phyloP scores from a whole-genome alignment of 2,113 vertebrate species.

The Hippocampus abdominalis region DNA sequence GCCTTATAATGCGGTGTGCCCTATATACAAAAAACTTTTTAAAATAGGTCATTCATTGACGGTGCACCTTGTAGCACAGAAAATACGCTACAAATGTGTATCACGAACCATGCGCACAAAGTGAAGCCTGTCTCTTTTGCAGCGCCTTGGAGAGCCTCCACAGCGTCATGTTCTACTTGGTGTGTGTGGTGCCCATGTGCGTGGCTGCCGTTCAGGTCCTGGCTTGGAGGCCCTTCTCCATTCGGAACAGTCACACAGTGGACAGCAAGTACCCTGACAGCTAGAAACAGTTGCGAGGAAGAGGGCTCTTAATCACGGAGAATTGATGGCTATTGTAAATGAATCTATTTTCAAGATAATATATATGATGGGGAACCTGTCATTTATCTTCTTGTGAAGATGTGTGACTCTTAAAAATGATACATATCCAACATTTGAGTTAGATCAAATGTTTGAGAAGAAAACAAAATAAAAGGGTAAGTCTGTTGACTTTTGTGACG shows the following conservation, averaged over 20 bases:
- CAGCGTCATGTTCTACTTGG: constrained; percentile 80
- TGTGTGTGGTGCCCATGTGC: constrained; percentile 81
- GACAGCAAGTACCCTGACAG: constrained; percentile 59
- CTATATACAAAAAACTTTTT: too few species aligned
- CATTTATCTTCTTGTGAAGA: background rate
- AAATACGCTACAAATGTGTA: too few species aligned
- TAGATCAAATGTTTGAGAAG: background rate
- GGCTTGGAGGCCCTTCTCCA: constrained; percentile 82
- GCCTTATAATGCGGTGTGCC: too few species aligned
- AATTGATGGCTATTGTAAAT: too few species aligned
- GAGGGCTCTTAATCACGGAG: background rate
- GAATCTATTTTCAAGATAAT: background rate
- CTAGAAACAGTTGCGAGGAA: constrained; percentile 19
- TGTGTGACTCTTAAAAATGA: background rate
- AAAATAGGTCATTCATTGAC: too few species aligned
- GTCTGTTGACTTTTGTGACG: background rate
- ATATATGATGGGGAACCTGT: background rate
- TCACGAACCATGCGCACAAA: background rate
- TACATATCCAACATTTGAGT: background rate
- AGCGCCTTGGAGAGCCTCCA: constrained; percentile 76
- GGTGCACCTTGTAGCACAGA: too few species aligned
- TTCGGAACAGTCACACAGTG: constrained; percentile 77
- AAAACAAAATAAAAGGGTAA: background rate
- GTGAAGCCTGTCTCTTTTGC: constrained; percentile 13
- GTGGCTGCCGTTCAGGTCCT: constrained; percentile 75